Evolutionary conservation across 2,888 invertebrate species (phyloP), one percentile per base, ranked within the genome.

Genomic region (Crossocerus cetratus): DNA sequence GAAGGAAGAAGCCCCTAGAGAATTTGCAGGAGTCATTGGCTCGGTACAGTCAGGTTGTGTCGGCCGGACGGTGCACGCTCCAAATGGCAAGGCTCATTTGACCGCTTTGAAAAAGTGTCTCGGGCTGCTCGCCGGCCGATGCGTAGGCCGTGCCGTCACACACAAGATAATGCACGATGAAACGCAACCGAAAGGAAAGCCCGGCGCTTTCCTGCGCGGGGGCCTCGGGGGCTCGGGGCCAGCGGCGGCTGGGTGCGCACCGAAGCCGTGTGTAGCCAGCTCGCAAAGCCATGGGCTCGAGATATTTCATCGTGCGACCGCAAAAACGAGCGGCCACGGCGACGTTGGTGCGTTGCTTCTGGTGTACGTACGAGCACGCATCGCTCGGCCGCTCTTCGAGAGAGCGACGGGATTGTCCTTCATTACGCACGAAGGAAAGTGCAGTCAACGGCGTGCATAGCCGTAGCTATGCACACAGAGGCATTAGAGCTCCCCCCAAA

Each of bases 341-440:
- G 32, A 32, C 32, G 32, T 32, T 32, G 32, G 32, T 32, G 32
- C 32, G 32, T 32, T 32, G 32, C 71, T 75, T 75, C 72, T 32
- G 32, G 32, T 32, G 32, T 32, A 32, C 32, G 32, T 32, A 32
- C 32, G 32, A 32, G 32, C 71, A 73, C 70, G 82, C 80, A 78
- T 77, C 77, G 75, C 32, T 32, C 32, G 68, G 70, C 69, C 66
- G 72, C 69, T 32, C 32, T 65, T 58, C 69, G 68, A 68, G 32
- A 32, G 32, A 32, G 72, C 78, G 77, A 72, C 80, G 75, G 80
- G 82, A 81, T 74, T 81, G 82, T 85, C 85, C 84, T 86, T 87
- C 86, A 83, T 87, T 87, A 87, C 83, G 84, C 83, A 85, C 81
- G 83, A 86, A 85, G 86, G 85, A 87, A 87, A 86, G 84, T 85